Evolutionary conservation across 2,113 vertebrate species (phyloP), one percentile per base, ranked within the genome.

Genomic region (Callipepla californica): DNA sequence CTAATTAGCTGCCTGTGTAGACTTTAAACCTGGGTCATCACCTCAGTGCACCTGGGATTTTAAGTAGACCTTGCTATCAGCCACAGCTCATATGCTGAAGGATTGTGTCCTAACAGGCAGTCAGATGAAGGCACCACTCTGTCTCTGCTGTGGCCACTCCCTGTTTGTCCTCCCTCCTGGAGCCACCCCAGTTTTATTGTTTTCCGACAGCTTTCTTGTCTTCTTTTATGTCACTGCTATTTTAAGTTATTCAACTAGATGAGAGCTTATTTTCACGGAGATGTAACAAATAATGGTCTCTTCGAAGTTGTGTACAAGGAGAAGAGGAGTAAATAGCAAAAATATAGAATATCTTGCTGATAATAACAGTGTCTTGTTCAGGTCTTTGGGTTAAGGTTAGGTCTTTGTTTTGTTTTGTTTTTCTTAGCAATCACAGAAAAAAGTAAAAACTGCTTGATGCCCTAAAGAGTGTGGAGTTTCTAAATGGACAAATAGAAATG

Each of bases 161-260:
- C 18, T 1, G 2, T 32, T 57, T 44, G 26, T 57, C 42, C 28
- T 38, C 26, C 13, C 12, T 70, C 2, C 1, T 11, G 18, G 17
- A 75, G 12, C 32, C 51, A n/a, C 17, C 47, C 9, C 0, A 0
- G 34, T 76, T 36, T 38, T 65, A 22, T 18, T 57, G 18, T 36
- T 76, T n/a, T n/a, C 62, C 58, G 36, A 17, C 32, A 44, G 11
- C 8, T n/a, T 86, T 50, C 32, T 11, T 38, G 25, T 57, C 62
- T 50, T 76, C 25, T 14, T 28, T 50, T 58, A 18, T 21, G 20
- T 55, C 36, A 4, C 42, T 51, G 21, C 9, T 21, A 13, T 57
- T 32, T 91, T 51, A n/a, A 63, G 22, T 9, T 44, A 25, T 26
- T 25, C 28, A 34, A 3, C 26, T 63, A 50, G 34, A 75, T 22